Evolutionary conservation across 2,797 vertebrate genomes (phyloP).

Genomic region (Leptodactylus fallax): DNA sequence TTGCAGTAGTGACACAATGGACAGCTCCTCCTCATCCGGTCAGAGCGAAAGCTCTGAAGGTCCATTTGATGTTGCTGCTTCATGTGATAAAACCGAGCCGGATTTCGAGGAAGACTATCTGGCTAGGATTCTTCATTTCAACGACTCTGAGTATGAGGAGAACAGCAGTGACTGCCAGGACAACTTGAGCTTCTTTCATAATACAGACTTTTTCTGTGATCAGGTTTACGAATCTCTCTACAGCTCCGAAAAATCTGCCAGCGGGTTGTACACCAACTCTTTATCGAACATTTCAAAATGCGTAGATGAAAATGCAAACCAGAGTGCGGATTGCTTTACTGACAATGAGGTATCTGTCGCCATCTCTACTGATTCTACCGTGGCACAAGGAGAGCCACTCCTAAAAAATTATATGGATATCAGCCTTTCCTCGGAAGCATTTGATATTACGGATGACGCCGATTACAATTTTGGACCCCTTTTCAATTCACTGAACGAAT

Average conservation of each 20-base stretch:
- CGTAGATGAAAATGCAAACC: constrained; percentile 94
- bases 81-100: constrained; percentile 73
- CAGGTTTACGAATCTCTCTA: constrained; percentile 75
- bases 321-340: constrained; percentile 81
- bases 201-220: constrained; percentile 81
- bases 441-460: constrained; percentile 92
- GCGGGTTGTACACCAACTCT: constrained; percentile 67
- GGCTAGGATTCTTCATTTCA: constrained; percentile 88
- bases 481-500: constrained; percentile 90
- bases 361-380: constrained; percentile 58
- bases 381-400: constrained; percentile 77
- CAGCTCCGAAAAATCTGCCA: constrained; percentile 26
- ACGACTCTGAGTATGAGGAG: constrained; percentile 80
- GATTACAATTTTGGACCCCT: constrained; percentile 92
- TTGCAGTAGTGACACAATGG: constrained; percentile 93
- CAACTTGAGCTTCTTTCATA: constrained; percentile 84
- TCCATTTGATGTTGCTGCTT: constrained; percentile 69
- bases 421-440: constrained; percentile 91
- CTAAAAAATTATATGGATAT: constrained; percentile 90
- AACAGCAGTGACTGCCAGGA: constrained; percentile 72
- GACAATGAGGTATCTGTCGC: constrained; percentile 74
- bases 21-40: constrained; percentile 85
- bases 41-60: constrained; percentile 82
- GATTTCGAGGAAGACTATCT: constrained; percentile 85
- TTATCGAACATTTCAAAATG: constrained; percentile 80